phyloP scores from a whole-genome alignment of 1,140 invertebrate species.

The Chrysopa pallens region DNA sequence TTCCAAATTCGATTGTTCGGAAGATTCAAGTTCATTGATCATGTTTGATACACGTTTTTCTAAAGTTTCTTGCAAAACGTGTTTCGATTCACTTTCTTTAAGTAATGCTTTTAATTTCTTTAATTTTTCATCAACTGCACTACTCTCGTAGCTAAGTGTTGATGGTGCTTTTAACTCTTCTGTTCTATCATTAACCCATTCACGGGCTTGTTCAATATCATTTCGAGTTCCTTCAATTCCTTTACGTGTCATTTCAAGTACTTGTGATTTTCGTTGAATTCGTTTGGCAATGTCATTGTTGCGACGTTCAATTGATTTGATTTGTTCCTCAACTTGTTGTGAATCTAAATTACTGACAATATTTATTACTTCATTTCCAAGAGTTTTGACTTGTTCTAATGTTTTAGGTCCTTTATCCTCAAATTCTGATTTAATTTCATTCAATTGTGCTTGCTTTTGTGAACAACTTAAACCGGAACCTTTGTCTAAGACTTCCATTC shows the following conservation, averaged over 20 bases:
- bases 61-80: constrained; percentile 60
- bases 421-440: constrained; percentile 48
- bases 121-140: constrained; percentile 50
- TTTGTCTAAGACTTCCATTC: constrained; percentile 63
- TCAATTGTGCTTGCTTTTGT: constrained; percentile 55
- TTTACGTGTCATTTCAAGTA: constrained; percentile 61
- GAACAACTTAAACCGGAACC: constrained; percentile 63
- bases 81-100: constrained; percentile 72
- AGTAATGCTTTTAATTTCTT: constrained; percentile 50
- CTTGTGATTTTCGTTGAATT: constrained; percentile 62
- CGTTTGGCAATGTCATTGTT: constrained; percentile 69
- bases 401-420: constrained; percentile 45
- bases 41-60: constrained; percentile 68
- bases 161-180: constrained; percentile 42
- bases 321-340: constrained; percentile 78
- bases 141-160: constrained; percentile 54
- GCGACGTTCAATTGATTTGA: constrained; percentile 64
- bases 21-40: constrained; percentile 65
- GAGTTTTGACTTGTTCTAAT: constrained; percentile 42
- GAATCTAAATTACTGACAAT: constrained; percentile 72
- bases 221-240: constrained; percentile 55
- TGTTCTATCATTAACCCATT: constrained; percentile 65
- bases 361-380: constrained; percentile 51
- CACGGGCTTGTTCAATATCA: constrained; percentile 54
- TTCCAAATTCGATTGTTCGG: constrained; percentile 54